Conservation (phyloP, 2,797 vertebrate species). For the Ambastaia sidthimunki region DNA sequence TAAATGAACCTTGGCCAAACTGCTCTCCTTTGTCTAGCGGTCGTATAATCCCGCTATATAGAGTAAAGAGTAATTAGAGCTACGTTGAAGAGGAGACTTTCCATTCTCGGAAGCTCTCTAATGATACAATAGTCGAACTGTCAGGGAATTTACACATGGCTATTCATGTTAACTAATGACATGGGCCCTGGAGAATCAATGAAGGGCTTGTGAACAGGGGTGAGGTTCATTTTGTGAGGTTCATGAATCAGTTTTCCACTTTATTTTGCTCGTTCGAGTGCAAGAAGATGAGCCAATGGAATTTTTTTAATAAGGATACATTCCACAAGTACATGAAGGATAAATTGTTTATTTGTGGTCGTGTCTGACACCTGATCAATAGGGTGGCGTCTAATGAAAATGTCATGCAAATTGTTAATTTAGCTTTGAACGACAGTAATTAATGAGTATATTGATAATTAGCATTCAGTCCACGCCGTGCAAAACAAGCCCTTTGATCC, state of each 20-base stretch:
- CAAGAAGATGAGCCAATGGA: not conserved
- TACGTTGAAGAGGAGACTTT: constrained; percentile 54
- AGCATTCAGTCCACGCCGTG: constrained; percentile 8
- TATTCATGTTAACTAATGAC: constrained; percentile 47
- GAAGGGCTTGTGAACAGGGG: constrained; percentile 25
- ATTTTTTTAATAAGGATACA: constrained; percentile 9
- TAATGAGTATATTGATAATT: constrained; percentile 41
- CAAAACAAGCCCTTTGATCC: constrained; percentile 32
- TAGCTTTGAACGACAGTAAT: constrained; percentile 30
- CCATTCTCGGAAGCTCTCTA: constrained; percentile 37
- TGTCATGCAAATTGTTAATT: constrained; percentile 46
- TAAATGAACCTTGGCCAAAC: constrained; percentile 69
- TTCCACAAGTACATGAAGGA: not conserved
- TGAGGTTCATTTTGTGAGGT: constrained; percentile 14
- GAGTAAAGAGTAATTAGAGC: constrained; percentile 73
- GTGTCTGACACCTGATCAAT: constrained; percentile 39
- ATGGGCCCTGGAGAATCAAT: constrained; percentile 29
- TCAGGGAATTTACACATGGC: constrained; percentile 43
- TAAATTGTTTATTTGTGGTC: constrained; percentile 13
- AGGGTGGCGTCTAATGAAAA: constrained; percentile 41
- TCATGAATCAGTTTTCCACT: constrained; percentile 5
- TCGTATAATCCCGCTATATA: constrained; percentile 74
- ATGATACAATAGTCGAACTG: constrained; percentile 47
- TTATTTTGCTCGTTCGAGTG: not conserved
- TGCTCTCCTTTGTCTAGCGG: constrained; percentile 73